Conservation (phyloP, 2,113 vertebrate genomes). For the Sphaerodactylus townsendi region DNA sequence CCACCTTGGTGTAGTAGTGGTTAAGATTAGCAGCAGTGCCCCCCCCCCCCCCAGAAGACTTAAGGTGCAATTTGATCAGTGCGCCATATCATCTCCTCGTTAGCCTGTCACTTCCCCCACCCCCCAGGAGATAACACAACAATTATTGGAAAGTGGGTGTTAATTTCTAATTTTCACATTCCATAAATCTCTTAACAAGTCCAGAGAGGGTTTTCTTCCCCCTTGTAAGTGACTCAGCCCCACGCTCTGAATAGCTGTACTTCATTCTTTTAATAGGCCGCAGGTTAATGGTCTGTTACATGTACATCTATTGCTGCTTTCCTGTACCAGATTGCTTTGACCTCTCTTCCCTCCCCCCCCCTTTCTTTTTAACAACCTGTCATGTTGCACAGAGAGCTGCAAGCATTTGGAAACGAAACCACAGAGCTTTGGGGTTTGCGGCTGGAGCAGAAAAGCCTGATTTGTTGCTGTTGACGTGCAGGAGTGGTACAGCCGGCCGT, state of each 20-base stretch:
- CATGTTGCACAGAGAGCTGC: conserved; percentile 31
- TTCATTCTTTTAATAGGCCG: conserved; percentile 31
- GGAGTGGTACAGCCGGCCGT: rapidly evolving
- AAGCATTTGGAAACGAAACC: conserved; percentile 4
- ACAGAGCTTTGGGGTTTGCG: background rate
- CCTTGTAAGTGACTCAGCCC: conserved; percentile 17
- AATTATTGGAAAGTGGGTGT: conserved; percentile 42
- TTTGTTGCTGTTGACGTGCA: conserved; percentile 4
- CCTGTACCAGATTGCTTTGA: conserved; percentile 31
- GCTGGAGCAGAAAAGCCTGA: background rate
- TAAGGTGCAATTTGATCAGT: too few species aligned
- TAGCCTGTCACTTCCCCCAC: background rate
- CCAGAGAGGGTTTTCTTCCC: background rate
- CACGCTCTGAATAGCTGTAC: conserved; percentile 30
- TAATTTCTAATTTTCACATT: conserved; percentile 33
- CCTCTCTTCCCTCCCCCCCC: background rate
- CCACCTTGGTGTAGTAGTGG: too few species aligned
- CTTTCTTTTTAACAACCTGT: conserved; percentile 24
- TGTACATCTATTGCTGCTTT: background rate
- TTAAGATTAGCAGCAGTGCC: too few species aligned
- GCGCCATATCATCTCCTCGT: background rate
- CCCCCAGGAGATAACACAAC: background rate
- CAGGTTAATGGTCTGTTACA: conserved; percentile 44
- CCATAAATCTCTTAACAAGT: conserved; percentile 48
- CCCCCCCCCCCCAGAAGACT: too few species aligned